Percentiles rank a stretch among this genome's conserved stretches.
phyloP scores from a whole-genome alignment of 2,888 invertebrate species.

The Notodromas monacha region DNA sequence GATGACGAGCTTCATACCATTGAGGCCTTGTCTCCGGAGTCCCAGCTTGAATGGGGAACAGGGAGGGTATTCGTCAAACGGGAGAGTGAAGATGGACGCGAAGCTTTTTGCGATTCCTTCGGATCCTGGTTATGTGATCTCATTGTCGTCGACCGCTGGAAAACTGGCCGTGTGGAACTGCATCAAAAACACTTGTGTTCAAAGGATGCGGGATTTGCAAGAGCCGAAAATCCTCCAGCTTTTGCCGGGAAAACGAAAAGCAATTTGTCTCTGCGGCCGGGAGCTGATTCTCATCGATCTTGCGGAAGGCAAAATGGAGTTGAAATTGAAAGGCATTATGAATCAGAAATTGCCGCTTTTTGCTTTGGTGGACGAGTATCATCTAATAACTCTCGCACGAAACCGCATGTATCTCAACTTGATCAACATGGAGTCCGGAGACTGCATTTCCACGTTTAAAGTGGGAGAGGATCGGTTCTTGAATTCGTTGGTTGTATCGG shows the following conservation, averaged over 20 bases:
- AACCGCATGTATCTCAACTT: constrained; percentile 66
- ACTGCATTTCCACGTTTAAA: constrained; percentile 54
- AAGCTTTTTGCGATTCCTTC: too few relatives aligned
- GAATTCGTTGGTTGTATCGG: too few relatives aligned
- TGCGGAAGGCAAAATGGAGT: constrained; percentile 32
- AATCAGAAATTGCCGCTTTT: constrained; percentile 74
- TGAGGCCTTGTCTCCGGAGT: too few relatives aligned
- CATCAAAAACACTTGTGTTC: constrained; percentile 18
- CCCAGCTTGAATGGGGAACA: too few relatives aligned
- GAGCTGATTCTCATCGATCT: constrained; percentile 47
- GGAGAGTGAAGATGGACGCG: too few relatives aligned
- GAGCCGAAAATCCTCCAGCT: constrained; percentile 44
- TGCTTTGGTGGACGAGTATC: constrained; percentile 42
- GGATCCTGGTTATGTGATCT: too few relatives aligned
- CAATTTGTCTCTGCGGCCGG: constrained; percentile 38
- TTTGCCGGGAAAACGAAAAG: constrained; percentile 28
- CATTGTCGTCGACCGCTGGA: too few relatives aligned
- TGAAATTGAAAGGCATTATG: constrained; percentile 43
- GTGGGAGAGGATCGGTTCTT: too few relatives aligned
- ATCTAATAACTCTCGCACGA: constrained; percentile 44
- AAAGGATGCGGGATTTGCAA: constrained; percentile 30
- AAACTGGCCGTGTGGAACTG: constrained; percentile 56
- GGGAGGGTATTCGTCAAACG: too few relatives aligned
- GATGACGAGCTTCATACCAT: too few relatives aligned
- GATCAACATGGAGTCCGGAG: constrained; percentile 45